Evolutionary conservation across 2,888 invertebrate genomes (phyloP), one percentile per base, ranked within the genome.

Genomic region (Sarcophaga caerulescens): DNA sequence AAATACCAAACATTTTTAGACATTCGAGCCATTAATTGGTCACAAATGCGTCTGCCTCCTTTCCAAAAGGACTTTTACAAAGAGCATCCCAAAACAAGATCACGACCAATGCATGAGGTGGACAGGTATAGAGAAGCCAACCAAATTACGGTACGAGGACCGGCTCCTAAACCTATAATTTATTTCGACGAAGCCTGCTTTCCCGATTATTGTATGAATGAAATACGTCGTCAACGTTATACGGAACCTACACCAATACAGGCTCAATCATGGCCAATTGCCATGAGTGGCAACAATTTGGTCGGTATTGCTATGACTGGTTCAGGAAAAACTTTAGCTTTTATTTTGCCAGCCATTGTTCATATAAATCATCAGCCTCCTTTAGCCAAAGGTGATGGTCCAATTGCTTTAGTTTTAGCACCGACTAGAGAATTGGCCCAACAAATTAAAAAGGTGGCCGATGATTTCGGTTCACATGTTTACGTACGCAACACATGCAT

Each of bases 261-360:
- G 93, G 95, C 97, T 4, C 96, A 97, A 90, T 96, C 97, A 4
- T 97, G 97, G 97, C 97, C 97, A 1, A 96, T 97, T 89, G 96
- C 97, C 10, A 95, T 97, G 94, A 96, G 96, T 88, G 97, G 97
- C 6, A 94, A 95, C 83, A 97, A 97, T 91, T 94, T 97, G 92
- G 97, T 97, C 83, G 97, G 97, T 21, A 97, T 97, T 90, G 97
- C 97, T 12, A 97, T 97, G 92, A 97, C 96, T 57, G 96, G 97
- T 11, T 96, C 96, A n/a, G 96, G 97, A 71, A 97, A 97, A 91
- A 97, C 97, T 4, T 94, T 96, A 21, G 96, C 95, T 89, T 97
- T 96, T 91, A 96, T 96, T 87, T 92, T 97, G 81, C 98, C 98
- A 87, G 97, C 97, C 25, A 96, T 98, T 91, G 96, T 98, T 68